Base-by-base conservation (phyloP, 1,140 invertebrate species). In the Pogonus chalceus region DNA sequence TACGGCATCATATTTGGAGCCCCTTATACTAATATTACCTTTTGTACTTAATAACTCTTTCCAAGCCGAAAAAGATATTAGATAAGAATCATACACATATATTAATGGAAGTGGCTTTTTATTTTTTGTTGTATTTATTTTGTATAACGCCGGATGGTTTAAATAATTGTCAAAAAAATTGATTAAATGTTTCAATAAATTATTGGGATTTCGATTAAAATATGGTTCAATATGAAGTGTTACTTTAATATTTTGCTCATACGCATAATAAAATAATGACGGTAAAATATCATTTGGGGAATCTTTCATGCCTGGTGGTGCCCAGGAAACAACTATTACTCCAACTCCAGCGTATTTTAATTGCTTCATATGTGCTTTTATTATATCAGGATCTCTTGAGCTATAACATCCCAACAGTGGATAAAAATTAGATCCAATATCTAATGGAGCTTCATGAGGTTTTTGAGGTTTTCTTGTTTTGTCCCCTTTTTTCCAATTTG, bases 31-130 rank as follows among this genome's bases (percentile, higher is more conserved):
- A 4, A 74, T 62, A 57, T 74, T 74, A 43, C 77, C 72, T 43
- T 72, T 65, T 2, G 65, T 65, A 18, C 73, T 75, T 16, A 80
- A 62, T 26, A 78, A 58, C 56, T 76, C 72, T 58, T 66, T 69
- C 67, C 76, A 79, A 2, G 69, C 69, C 26, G 57, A 64, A 21
- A 73, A 71, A 48, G 73, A 73, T 22, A 76, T 69, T 47, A 76
- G 69, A 54, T 79, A 79, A 0, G 78, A 78, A 60, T 80, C 76
- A 57, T 78, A 78, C 35, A 81, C 70, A 56, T 80, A 81, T 47
- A 79, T 70, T 2, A 81, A 75, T 1, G 79, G 79, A 7, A 80
- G 53, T 46, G 62, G 35, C 1, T 58, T 59, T 0, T 62, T 52
- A 12, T 58, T 59, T 9, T 65, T 62, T 37, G 70, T 65, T 60